phyloP scores from a whole-genome alignment of 2,888 invertebrate genomes.

The Atherix ibis region DNA sequence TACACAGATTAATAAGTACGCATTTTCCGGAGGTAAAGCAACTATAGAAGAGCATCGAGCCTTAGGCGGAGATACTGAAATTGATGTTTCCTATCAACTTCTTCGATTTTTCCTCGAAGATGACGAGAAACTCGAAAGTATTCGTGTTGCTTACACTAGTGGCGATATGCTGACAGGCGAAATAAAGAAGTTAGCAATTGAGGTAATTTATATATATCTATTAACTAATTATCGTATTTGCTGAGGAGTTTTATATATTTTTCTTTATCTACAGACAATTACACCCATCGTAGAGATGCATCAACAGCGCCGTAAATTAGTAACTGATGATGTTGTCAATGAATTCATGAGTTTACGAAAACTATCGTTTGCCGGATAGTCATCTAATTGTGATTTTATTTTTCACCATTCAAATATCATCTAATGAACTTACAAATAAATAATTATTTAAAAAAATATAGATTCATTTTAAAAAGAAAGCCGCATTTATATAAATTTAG shows the following conservation, averaged over 20 bases:
- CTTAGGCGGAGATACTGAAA: slow-evolving; percentile 86
- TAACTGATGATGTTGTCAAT: slow-evolving; percentile 74
- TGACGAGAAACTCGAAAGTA: slow-evolving; percentile 66
- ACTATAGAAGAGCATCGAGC: slow-evolving; percentile 85
- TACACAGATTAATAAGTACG: slow-evolving; percentile 75
- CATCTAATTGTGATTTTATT: neutral
- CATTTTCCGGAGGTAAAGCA: slow-evolving; percentile 90
- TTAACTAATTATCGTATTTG: neutral
- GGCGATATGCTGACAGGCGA: slow-evolving; percentile 89
- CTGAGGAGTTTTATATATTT: neutral
- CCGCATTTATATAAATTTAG: neutral
- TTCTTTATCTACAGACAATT: slow-evolving; percentile 31
- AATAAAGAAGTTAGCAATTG: slow-evolving; percentile 81
- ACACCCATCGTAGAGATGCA: slow-evolving; percentile 67
- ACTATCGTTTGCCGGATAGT: slow-evolving; percentile 37
- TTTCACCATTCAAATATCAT: neutral
- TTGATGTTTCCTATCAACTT: slow-evolving; percentile 93
- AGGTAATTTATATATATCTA: slow-evolving; percentile 28
- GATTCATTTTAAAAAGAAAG: neutral
- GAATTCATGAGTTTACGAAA: slow-evolving; percentile 75
- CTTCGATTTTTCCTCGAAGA: slow-evolving; percentile 89
- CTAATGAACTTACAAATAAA: too few relatives aligned
- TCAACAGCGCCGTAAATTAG: slow-evolving; percentile 57
- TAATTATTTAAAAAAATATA: neutral
- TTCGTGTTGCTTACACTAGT: slow-evolving; percentile 32